Base-by-base conservation (phyloP, 2,888 invertebrate species). In the Lasioglossum leucozonium region DNA sequence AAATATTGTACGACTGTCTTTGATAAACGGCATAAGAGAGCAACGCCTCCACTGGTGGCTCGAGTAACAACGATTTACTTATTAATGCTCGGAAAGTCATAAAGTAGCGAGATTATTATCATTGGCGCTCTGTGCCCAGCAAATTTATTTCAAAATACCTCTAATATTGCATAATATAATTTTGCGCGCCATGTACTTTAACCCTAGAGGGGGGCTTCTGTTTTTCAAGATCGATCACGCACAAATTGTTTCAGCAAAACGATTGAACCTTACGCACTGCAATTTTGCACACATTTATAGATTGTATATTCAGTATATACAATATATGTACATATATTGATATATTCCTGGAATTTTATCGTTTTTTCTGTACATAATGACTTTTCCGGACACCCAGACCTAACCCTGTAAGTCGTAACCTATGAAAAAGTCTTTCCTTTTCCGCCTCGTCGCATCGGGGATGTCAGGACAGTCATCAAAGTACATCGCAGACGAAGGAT, bases 31-130 rank as follows among this genome's bases (percentile, higher is more conserved):
- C 55, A n/a, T 22, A 13, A 42, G 3, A 51, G 18, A 26, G 62
- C 37, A 55, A 51, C 69, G 77, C 34, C 47, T 51, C 37, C 37
- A 11, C 8, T 30, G 65, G 4, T 26, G 18, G 11, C 16, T 16
- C 47, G 72, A 26, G 34, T 55, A 72, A 72, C 42, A 51, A 72
- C 79, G 72, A 73, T 72, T 55, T 73, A 65, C 71, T 65, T 82
- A 79, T 67, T 69, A 79, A 72, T 79, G 62, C 16, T 72, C 34
- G 72, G 22, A 22, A 30, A 79, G 81, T 67, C 73, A 78, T 44
- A 65, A 72, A 78, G 65, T 30, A 16, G 55, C 0, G 26, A 22
- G 34, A n/a, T 8, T 55, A 74, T 82, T 69, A 58, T 47, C 73
- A 62, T 62, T 30, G 6, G 6, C 16, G 30, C 30, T 62, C 13